A percentile compares a stretch with the other conserved stretches of the same genome.
Evolutionary conservation across 2,888 invertebrate species (phyloP).

Genomic region (Cosmopolites sordidus): DNA sequence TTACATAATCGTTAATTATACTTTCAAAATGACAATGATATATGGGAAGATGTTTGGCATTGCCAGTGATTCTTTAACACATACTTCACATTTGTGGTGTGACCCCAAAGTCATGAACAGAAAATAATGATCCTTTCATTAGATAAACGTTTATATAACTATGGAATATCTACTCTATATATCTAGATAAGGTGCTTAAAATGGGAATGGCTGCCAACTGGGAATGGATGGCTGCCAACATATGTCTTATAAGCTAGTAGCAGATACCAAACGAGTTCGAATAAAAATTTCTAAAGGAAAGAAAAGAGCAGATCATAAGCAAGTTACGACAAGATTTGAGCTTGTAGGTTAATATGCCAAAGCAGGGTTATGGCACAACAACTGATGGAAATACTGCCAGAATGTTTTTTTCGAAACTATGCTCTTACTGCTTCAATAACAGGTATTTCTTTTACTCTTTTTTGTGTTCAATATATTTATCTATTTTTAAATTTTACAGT

Average conservation of each 20-base stretch:
- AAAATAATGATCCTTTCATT: too few relatives aligned
- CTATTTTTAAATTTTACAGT: too few relatives aligned
- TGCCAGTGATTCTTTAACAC: constrained; percentile 15
- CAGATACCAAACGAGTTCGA: constrained; percentile 15
- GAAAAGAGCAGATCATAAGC: too few relatives aligned
- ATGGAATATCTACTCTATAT: too few relatives aligned
- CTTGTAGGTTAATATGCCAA: constrained; percentile 14
- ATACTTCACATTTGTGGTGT: constrained; percentile 11
- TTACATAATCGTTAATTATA: constrained; percentile 6
- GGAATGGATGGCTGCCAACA: too few relatives aligned
- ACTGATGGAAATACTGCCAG: constrained; percentile 11
- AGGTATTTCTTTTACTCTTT: too few relatives aligned
- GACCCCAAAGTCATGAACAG: constrained; percentile 7
- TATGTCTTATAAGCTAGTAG: constrained; percentile 20
- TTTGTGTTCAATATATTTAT: too few relatives aligned
- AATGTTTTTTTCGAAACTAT: constrained; percentile 7
- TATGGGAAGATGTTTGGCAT: constrained; percentile 16
- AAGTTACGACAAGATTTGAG: constrained; percentile 7
- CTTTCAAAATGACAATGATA: too few relatives aligned
- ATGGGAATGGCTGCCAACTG: too few relatives aligned
- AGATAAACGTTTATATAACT: too few relatives aligned
- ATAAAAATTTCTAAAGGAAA: constrained; percentile 7
- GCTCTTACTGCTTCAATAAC: too few relatives aligned
- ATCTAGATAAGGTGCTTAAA: constrained; percentile 21
- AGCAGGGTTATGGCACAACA: constrained; percentile 12